Conservation (phyloP, 2,888 invertebrate species). For the Clostera curtula region DNA sequence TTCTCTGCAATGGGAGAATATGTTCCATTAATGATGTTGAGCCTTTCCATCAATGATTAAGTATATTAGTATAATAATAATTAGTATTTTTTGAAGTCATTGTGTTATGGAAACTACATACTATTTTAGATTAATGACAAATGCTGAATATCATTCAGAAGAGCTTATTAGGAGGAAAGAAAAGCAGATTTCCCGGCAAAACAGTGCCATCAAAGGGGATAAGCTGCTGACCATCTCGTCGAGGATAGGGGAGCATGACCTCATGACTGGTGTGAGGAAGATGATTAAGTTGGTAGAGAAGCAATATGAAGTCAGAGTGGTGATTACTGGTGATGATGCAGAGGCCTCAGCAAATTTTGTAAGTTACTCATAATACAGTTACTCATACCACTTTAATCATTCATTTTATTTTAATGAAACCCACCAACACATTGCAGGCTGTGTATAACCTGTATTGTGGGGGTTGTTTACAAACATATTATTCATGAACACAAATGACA, state of each 20-base stretch:
- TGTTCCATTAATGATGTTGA: too few relatives aligned
- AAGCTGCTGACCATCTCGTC: conserved; percentile 78
- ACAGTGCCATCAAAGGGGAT: conserved; percentile 69
- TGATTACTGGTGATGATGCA: conserved; percentile 67
- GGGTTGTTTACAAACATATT: too few relatives aligned
- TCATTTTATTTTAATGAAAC: too few relatives aligned
- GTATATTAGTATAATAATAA: too few relatives aligned
- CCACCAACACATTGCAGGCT: too few relatives aligned
- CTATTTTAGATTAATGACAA: conserved; percentile 75
- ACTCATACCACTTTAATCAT: too few relatives aligned
- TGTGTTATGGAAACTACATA: too few relatives aligned
- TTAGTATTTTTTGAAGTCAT: too few relatives aligned
- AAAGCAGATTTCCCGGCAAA: conserved; percentile 55
- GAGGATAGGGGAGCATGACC: conserved; percentile 79
- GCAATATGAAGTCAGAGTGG: conserved; percentile 77
- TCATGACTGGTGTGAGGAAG: conserved; percentile 77
- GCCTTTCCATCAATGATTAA: too few relatives aligned
- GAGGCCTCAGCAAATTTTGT: conserved; percentile 43
- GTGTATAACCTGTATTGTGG: too few relatives aligned
- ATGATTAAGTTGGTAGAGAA: conserved; percentile 80
- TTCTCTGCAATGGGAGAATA: too few relatives aligned
- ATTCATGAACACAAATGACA: too few relatives aligned
- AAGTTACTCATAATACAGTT: conserved; percentile 15
- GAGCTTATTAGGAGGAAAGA: conserved; percentile 72
- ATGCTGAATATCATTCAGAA: conserved; percentile 77